phyloP scores from a whole-genome alignment of 2,113 vertebrate species.

The Ploceus nigricollis region DNA sequence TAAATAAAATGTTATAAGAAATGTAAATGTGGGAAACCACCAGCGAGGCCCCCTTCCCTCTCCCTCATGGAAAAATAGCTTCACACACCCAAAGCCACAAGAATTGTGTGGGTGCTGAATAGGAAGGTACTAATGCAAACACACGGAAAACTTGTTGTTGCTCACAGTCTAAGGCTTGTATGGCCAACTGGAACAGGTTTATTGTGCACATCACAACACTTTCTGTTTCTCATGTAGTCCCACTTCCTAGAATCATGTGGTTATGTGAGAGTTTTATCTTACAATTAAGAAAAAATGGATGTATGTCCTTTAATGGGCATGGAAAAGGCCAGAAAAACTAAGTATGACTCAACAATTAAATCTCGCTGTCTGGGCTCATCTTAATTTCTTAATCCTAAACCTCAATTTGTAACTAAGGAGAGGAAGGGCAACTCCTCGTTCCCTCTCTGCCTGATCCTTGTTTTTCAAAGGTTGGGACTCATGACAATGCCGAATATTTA shows the following conservation, averaged over 20 bases:
- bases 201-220: not conserved
- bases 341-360: not conserved
- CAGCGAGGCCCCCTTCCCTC: slow-evolving; percentile 7
- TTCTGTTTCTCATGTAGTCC: slow-evolving; percentile 1
- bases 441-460: not conserved
- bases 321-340: not conserved
- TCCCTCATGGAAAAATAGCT: slow-evolving; percentile 20
- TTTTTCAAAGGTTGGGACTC: not conserved
- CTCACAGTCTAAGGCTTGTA: not conserved
- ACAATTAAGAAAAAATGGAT: not conserved
- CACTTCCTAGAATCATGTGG: slow-evolving; percentile 9
- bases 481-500: not conserved
- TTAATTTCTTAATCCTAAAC: not conserved
- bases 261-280: not conserved
- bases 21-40: slow-evolving; percentile 60
- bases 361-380: not conserved
- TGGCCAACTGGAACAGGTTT: not conserved
- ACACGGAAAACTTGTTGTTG: slow-evolving; percentile 24
- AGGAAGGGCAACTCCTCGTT: not conserved
- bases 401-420: not conserved
- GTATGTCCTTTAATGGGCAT: not conserved
- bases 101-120: slow-evolving; percentile 60
- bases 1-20: slow-evolving; percentile 30
- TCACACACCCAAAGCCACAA: slow-evolving; percentile 62
- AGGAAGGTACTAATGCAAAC: slow-evolving; percentile 54